These are phyloP conservation scores for Crenichthys baileyi DNA, from an alignment of 2,797 vertebrate genomes.

Conservation along the genomic window DNA sequence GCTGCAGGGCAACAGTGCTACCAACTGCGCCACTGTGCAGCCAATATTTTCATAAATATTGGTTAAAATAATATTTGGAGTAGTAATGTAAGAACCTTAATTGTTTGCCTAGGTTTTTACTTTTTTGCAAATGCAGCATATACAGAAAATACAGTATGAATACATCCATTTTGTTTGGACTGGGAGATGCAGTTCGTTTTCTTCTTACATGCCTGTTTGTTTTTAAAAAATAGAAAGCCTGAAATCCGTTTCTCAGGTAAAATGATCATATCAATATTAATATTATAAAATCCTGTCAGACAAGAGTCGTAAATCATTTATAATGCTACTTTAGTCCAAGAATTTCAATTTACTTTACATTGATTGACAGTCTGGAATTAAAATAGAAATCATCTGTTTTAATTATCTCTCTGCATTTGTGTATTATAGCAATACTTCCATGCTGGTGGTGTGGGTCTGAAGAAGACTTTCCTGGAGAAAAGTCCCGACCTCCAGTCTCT, in stretches of 20 bases:
- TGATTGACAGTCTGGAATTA: background rate
- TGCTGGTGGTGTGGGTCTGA: slow-evolving; percentile 95
- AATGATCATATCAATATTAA: background rate
- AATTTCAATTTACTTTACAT: background rate
- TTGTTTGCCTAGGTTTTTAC: no score
- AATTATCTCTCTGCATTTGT: slow-evolving; percentile 9
- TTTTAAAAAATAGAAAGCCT: background rate
- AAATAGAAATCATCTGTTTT: background rate
- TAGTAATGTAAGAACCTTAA: no score
- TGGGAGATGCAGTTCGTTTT: background rate
- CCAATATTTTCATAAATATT: no score
- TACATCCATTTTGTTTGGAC: background rate
- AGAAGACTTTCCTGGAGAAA: slow-evolving; percentile 98
- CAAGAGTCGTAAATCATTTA: background rate
- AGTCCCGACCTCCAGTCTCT: slow-evolving; percentile 95
- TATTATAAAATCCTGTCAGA: background rate
- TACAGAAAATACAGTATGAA: background rate
- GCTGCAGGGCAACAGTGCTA: no score
- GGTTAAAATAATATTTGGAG: no score
- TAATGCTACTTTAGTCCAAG: background rate
- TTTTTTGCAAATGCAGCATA: background rate
- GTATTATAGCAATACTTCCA: slow-evolving; percentile 95
- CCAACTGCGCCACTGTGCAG: no score
- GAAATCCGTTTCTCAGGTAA: background rate
- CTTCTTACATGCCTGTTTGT: background rate